Conservation (phyloP, 2,797 vertebrate genomes). For the Urosaurus nigricauda region DNA sequence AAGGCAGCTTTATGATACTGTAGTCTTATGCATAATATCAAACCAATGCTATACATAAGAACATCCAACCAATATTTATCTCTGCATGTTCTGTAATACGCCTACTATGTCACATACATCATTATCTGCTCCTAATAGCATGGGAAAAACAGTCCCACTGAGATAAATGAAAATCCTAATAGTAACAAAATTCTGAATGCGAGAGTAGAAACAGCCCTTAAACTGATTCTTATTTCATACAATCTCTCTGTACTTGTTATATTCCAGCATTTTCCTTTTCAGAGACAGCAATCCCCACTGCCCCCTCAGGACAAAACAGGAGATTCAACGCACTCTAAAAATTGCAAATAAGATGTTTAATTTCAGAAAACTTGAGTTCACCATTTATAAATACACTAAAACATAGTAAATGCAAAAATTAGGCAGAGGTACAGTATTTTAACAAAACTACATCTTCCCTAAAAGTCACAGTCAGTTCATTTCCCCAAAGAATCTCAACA, state of each 20-base stretch:
- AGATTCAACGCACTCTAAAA: conserved; percentile 76
- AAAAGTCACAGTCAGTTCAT: conserved; percentile 75
- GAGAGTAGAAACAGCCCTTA: not conserved
- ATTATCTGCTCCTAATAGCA: not conserved
- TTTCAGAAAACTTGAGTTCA: conserved; percentile 82
- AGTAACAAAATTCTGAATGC: not conserved
- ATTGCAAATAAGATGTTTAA: conserved; percentile 87
- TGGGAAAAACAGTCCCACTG: not conserved
- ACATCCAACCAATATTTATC: not conserved
- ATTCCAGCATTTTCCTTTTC: not conserved
- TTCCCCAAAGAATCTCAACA: conserved; percentile 66
- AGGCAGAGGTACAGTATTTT: conserved; percentile 80
- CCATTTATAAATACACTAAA: conserved; percentile 88
- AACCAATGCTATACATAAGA: not conserved
- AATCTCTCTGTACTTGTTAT: not conserved
- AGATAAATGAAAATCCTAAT: not conserved
- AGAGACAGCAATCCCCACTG: not conserved
- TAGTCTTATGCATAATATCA: not conserved
- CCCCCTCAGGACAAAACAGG: conserved; percentile 62
- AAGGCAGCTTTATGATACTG: not conserved
- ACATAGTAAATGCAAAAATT: conserved; percentile 81
- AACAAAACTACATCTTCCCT: conserved; percentile 78
- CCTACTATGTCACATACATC: not conserved
- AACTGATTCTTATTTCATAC: not conserved
- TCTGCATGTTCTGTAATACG: not conserved